A percentile compares a stretch with the other conserved stretches of the same genome.
These are phyloP conservation scores for Trachelus stipa DNA, from an alignment of 2,888 invertebrate genomes.

Conservation along the genomic window DNA sequence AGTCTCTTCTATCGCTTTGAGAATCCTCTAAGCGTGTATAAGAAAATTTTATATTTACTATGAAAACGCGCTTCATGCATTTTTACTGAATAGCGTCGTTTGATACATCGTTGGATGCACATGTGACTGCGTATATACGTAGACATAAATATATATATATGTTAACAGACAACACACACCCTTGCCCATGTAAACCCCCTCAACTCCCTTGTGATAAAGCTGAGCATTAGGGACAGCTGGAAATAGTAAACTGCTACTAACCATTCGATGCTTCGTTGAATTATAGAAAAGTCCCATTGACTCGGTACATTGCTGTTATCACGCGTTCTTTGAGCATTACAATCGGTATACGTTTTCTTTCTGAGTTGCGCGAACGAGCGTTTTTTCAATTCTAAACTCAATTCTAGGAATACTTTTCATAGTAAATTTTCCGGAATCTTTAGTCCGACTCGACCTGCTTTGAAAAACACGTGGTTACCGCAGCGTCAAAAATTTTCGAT, in stretches of 20 bases:
- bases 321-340: not conserved
- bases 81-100: not conserved
- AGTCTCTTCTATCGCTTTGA: not conserved
- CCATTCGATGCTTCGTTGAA: not conserved
- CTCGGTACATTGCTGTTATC: not conserved
- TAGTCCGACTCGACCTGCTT: not conserved
- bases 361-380: not conserved
- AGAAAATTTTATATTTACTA: not conserved
- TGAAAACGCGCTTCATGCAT: not conserved
- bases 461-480: not conserved
- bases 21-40: not conserved
- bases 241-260: conserved; percentile 3
- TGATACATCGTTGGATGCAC: not conserved
- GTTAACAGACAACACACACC: not conserved
- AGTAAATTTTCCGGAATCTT: not conserved
- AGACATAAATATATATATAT: not conserved
- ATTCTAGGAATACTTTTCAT: not conserved
- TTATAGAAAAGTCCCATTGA: not conserved
- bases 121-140: not conserved
- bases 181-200: not conserved
- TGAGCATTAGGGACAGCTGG: not conserved
- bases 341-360: not conserved
- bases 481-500: not conserved
- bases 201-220: not conserved
- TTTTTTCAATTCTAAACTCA: not conserved